A percentile compares a stretch with the other conserved stretches of the same genome.
phyloP scores from a whole-genome alignment of 2,113 vertebrate genomes.

The Cryptomyrus ogoouensis region DNA sequence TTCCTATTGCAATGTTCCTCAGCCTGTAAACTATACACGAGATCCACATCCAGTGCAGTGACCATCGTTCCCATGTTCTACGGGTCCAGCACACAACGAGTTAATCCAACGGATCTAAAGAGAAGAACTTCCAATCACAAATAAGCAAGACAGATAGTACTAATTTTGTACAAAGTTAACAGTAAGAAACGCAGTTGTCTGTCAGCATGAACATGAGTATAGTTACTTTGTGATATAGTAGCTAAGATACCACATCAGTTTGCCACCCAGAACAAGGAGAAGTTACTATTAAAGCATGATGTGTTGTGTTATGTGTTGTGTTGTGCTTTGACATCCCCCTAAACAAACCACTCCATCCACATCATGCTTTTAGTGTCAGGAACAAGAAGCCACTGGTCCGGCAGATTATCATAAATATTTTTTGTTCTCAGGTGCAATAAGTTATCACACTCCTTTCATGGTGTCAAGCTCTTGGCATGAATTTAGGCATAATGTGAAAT shows the following conservation, averaged over 20 bases:
- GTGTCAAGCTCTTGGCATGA: background rate
- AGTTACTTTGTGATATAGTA: background rate
- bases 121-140: background rate
- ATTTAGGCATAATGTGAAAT: background rate
- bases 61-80: background rate
- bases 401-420: background rate
- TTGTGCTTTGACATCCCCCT: constrained; percentile 8
- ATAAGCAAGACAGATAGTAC: background rate
- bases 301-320: background rate
- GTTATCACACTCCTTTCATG: background rate
- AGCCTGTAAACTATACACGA: background rate
- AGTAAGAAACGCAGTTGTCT: background rate
- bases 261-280: background rate
- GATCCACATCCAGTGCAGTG: background rate
- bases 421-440: background rate
- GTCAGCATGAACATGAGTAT: background rate
- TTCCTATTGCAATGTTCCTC: background rate
- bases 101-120: background rate
- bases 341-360: background rate
- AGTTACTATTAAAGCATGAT: background rate
- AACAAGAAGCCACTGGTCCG: background rate
- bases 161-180: background rate
- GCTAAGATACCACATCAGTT: background rate
- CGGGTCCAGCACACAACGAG: background rate
- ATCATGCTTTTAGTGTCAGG: background rate